Base-by-base conservation (phyloP, 2,797 vertebrate genomes). In the Peromyscus aztecus region DNA sequence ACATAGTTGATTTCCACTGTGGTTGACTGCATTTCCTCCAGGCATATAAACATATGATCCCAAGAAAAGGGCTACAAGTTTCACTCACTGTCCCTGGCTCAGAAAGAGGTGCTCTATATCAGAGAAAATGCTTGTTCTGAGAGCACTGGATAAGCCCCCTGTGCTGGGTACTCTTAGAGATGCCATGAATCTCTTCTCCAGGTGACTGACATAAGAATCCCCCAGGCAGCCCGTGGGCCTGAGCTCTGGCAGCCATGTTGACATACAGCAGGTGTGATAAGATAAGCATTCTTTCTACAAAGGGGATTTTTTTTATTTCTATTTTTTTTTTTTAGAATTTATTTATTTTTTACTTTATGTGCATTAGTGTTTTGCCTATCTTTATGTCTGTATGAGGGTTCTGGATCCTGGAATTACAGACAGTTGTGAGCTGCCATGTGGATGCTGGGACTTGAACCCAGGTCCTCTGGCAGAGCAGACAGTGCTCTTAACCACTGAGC, bases 121-220 rank as follows among this genome's bases (percentile, higher is more conserved):
- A 77, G 29, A 71, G 13, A 69, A 83, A 57, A 37, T 11, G 37
- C 37, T 69, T 71, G 43, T 27, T 59, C n/a, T 17, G 13, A 76
- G 76, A n/a, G 9, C 27, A 27, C 0, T 0, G 11, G 37, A 63
- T 8, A 34, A 9, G 2, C 14, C 6, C 9, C 0, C 2, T 31
- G 13, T 37, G 24, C 0, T 2, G 40, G 10, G 43, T 1, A 37
- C 9, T 37, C 49, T 93, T 57, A 75, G 16, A 94, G 29, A 12
- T 67, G 9, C 8, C 57, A 57, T 55, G 34, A 0, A 19, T 85
- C 69, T 89, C 52, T 83, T 89, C 21, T 65, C 34, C 43, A 57
- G 4, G 13, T 76, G 52, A 49, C 34, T 88, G 40, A 37, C 19
- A 8, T 10, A 27, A 83, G 76, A 11, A 31, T 24, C 40, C 52